phyloP scores from a whole-genome alignment of 2,113 vertebrate species.

The Astur gentilis region DNA sequence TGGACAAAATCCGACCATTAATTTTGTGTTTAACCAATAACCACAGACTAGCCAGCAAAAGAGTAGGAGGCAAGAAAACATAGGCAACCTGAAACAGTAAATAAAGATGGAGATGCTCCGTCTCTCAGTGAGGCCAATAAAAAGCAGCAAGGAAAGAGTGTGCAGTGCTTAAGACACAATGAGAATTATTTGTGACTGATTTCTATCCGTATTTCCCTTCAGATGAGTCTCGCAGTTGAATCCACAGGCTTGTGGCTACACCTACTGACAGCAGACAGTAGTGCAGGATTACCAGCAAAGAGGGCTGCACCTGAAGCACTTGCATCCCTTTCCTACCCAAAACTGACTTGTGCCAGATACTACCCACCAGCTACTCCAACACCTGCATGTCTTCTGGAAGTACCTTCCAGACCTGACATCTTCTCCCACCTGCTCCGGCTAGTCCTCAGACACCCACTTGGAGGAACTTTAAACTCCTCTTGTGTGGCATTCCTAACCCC shows the following conservation, averaged over 20 bases:
- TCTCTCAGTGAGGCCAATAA: background rate
- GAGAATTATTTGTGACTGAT: background rate
- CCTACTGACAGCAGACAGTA: constrained; percentile 18
- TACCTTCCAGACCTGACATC: too few species aligned
- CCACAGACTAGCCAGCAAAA: background rate
- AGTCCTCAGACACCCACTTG: background rate
- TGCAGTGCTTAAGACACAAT: rapidly evolving
- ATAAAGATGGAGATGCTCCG: rapidly evolving
- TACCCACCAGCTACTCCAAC: background rate
- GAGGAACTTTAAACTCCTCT: background rate
- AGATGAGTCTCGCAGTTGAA: background rate
- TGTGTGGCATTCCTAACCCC: background rate
- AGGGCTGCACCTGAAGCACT: background rate
- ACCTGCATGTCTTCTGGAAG: background rate
- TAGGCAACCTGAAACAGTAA: rapidly evolving
- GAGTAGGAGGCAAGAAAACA: background rate
- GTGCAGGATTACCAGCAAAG: background rate
- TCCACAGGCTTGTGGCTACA: background rate
- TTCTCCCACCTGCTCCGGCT: too few species aligned
- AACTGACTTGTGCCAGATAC: background rate
- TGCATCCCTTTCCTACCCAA: background rate
- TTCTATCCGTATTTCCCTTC: rapidly evolving
- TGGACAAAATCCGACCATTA: background rate
- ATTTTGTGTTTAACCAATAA: background rate
- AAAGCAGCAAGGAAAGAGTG: rapidly evolving